These are phyloP conservation scores for Colaptes auratus DNA, from an alignment of 2,113 vertebrate genomes.

Conservation along the genomic window DNA sequence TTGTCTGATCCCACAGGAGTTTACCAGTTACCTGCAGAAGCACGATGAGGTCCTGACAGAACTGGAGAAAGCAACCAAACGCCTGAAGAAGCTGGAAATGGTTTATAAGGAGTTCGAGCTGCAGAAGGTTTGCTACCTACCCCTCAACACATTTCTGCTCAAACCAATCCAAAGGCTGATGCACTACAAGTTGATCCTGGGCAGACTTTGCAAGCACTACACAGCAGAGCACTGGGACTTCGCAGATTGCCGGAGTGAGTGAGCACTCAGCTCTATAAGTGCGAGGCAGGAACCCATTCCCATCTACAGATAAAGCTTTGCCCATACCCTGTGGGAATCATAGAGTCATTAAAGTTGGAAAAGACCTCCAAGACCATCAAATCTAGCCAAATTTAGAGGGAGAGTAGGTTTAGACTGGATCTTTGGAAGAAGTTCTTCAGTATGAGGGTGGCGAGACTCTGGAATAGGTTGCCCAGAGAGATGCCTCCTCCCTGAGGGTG, in stretches of 20 bases:
- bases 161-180: slow-evolving; percentile 94
- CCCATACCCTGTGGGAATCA: neutral
- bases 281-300: neutral
- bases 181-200: slow-evolving; percentile 92
- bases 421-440: no score
- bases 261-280: fast-evolving
- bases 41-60: slow-evolving; percentile 88
- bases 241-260: slow-evolving; percentile 84
- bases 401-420: no score
- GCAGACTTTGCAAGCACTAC: slow-evolving; percentile 87
- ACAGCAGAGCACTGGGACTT: slow-evolving; percentile 79
- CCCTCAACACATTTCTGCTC: slow-evolving; percentile 92
- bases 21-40: slow-evolving; percentile 87
- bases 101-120: slow-evolving; percentile 94
- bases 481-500: no score
- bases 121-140: slow-evolving; percentile 96
- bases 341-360: no score
- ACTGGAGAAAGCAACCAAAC: slow-evolving; percentile 87
- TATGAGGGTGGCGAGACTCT: no score
- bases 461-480: no score
- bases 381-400: no score
- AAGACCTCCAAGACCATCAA: no score
- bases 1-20: slow-evolving; percentile 72
- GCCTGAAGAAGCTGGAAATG: slow-evolving; percentile 86
- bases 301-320: fast-evolving